These are phyloP conservation scores for Rutilus rutilus DNA, from an alignment of 2,113 vertebrate genomes.

Conservation along the genomic window DNA sequence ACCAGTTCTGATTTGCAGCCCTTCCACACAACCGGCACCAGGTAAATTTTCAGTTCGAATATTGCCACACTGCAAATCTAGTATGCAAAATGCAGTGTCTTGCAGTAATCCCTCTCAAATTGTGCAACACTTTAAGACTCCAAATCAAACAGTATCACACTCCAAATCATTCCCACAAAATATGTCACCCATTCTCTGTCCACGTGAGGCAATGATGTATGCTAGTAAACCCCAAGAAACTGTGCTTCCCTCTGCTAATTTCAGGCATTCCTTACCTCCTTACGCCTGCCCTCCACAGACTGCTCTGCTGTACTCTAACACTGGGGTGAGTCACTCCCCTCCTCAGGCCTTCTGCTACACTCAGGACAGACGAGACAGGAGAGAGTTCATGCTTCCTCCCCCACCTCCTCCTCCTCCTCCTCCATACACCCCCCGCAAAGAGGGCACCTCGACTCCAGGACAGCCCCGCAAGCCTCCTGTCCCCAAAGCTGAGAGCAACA, in stretches of 20 bases:
- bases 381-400: conserved; percentile 67
- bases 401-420: conserved; percentile 74
- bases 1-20: conserved; percentile 27
- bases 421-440: conserved; percentile 78
- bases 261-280: conserved; percentile 72
- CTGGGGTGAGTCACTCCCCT: conserved; percentile 71
- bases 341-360: conserved; percentile 69
- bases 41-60: background rate
- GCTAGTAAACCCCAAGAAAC: conserved; percentile 50
- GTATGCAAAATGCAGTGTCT: background rate
- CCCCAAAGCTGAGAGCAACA: conserved; percentile 66
- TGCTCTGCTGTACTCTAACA: conserved; percentile 71
- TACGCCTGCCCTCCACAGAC: conserved; percentile 64
- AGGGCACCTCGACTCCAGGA: conserved; percentile 63
- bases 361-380: conserved; percentile 75
- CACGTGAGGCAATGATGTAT: conserved; percentile 27
- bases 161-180: conserved; percentile 52
- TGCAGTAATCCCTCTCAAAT: conserved; percentile 70
- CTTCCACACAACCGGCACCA: conserved; percentile 21
- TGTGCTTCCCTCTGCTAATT: conserved; percentile 49
- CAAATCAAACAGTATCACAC: conserved; percentile 68
- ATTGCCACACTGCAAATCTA: conserved; percentile 9
- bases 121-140: conserved; percentile 65
- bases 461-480: conserved; percentile 62
- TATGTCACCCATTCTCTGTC: conserved; percentile 28